Evolutionary conservation across 2,113 vertebrate species (phyloP), one percentile per base, ranked within the genome.

Genomic region (Trematocara marginatum): DNA sequence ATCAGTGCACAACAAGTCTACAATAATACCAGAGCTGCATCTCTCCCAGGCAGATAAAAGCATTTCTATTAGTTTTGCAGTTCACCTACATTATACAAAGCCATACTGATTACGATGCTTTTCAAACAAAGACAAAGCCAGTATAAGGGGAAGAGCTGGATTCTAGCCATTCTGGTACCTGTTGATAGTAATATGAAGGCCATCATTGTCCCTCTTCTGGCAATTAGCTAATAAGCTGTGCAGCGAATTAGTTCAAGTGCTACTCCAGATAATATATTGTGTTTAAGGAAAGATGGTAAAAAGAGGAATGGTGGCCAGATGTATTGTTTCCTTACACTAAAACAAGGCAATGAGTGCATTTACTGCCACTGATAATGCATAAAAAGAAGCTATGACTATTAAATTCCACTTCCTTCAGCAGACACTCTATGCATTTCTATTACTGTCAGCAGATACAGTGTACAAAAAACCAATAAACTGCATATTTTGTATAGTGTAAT

Each of bases 201-300:
- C 64, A 86, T 90, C 83, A 85, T 76, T 87, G 79, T 89, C 74
- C 79, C 61, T 57, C 83, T 78, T 51, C 45, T 74, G 20, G 87
- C 87, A 93, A 92, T 93, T 92, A 93, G 74, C 83, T 92, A 91
- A 93, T 88, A 87, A 84, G 61, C 45, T 86, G 71, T 79, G 49
- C 23, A n/a, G 84, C 66, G 83, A 90, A 91, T 93, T 89, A 90
- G 85, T 71, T 38, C 52, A 74, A 93, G 88, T 91, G 87, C 83
- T 90, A 26, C 89, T 81, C 13, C 47, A 59, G 89, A 80, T 86
- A 90, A 92, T 89, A 64, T 29, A 89, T 76, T 57, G 51, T 89
- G 64, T 88, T 90, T 53, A 20, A 78, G 26, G 79, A 84, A 80
- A 56, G 18, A 76, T 57, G 69, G 31, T 76, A 76, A 71, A 87